Evolutionary conservation across 1,140 invertebrate genomes (phyloP), one percentile per base, ranked within the genome.

Genomic region (Lepidurus packardi): DNA sequence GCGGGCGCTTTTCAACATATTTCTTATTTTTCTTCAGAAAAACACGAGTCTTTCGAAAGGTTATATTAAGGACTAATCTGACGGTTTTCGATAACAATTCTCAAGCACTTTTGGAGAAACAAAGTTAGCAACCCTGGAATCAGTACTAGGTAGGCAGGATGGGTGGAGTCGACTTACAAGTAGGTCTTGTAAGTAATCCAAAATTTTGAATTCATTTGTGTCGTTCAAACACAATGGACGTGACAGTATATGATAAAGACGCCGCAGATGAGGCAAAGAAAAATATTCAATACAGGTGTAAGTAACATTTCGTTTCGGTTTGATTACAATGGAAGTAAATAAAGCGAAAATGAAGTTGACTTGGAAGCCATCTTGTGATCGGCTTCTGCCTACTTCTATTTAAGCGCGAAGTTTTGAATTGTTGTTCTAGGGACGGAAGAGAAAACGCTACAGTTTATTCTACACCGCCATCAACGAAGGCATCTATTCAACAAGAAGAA

Each of bases 401-500:
- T 34, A 4, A 34, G 34, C 34, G 34, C 34, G 34, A 34, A 34
- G 34, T 34, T 34, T 34, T 34, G 34, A 75, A 75, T 16, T 7
- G 21, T 16, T 7, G 21, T 16, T 78, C 0, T 16, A 79, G 78
- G 78, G 78, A 79, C 78, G 41, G 78, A 79, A 21, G 78, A 79
- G 21, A 41, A 43, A 7, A 79, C 78, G 1, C 34, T 76, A 41
- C 74, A 44, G 11, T 79, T 79, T 25, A 79, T 79, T 10, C 47
- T 75, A 53, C 21, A 41, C n/a, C 74, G 78, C 13, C 74, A 77
- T 24, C 75, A 79, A 78, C 41, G 74, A 11, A n/a, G 74, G 53
- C 24, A 77, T 10, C 41, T 77, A 45, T 79, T 79, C 47, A 79
- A 74, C n/a, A 76, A 76, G 74, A 79, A 79, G 43, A 34, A 75